These are phyloP conservation scores for Discoglossus pictus DNA, from an alignment of 2,797 vertebrate species.

Conservation along the genomic window DNA sequence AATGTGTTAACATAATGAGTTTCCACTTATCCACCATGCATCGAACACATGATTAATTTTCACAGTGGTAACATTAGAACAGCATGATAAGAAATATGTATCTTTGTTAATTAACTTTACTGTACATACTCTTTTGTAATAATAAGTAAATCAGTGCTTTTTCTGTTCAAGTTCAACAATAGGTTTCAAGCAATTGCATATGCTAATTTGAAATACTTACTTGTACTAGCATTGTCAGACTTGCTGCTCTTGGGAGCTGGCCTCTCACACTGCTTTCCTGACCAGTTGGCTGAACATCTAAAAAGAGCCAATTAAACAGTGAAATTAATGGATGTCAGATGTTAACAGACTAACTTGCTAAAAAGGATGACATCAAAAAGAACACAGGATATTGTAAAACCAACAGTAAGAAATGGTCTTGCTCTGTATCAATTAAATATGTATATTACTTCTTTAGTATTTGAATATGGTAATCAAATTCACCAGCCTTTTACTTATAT, in stretches of 20 bases:
- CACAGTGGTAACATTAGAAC: no score
- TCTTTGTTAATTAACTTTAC: no score
- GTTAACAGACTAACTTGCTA: slow-evolving; percentile 36
- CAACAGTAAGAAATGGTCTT: slow-evolving; percentile 20
- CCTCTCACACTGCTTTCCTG: slow-evolving; percentile 96
- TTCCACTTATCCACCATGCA: no score
- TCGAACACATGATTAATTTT: no score
- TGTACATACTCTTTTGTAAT: background rate
- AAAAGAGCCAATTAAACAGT: slow-evolving; percentile 67
- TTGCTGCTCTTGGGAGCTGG: slow-evolving; percentile 98
- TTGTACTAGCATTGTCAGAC: slow-evolving; percentile 90
- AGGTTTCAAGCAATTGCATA: slow-evolving; percentile 3
- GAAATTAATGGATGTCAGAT: slow-evolving; percentile 57
- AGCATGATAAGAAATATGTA: no score
- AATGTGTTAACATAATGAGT: no score
- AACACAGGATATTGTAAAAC: background rate
- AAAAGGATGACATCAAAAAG: slow-evolving; percentile 40
- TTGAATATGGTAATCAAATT: no score
- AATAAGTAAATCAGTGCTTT: slow-evolving; percentile 16
- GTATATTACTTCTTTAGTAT: no score
- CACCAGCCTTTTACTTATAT: no score
- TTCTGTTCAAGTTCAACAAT: background rate
- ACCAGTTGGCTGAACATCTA: slow-evolving; percentile 97
- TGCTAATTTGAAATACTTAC: slow-evolving; percentile 72
- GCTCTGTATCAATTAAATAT: no score